Base-by-base conservation (phyloP, 1,140 invertebrate species). In the Teleogryllus occipitalis region DNA sequence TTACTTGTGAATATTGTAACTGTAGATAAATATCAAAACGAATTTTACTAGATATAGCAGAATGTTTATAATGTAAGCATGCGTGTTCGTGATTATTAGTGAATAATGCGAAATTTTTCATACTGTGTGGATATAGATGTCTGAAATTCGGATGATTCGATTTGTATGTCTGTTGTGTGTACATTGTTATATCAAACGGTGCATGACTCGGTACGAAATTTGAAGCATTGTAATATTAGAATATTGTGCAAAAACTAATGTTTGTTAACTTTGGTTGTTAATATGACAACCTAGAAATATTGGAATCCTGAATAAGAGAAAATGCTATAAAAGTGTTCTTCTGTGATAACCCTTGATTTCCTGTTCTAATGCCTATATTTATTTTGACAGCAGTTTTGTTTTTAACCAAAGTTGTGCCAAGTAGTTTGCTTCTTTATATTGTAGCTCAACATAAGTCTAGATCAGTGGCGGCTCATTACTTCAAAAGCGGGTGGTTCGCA, bases 171-270 rank as follows among this genome's bases (percentile, higher is more conserved):
- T 39, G 27, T 39, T 39, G 27, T 39, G 27, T 39, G 27, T 39
- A 39, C 27, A 39, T 39, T 39, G 27, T 65, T 65, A 18, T 65
- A 65, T 65, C 54, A 65, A 39, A 39, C 27, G 27, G 27, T 39
- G 27, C 27, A 39, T 39, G 27, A 39, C 27, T 39, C 27, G 54
- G 18, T 65, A 65, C 27, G 7, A 65, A 65, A 65, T 65, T 14
- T 65, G 54, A 65, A 65, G 27, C 27, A 65, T 65, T 65, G 54
- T 65, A 65, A 65, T 65, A 65, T 65, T 65, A 65, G 54, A 65
- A 65, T 14, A 65, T 65, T 65, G 54, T 65, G 54, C 54, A 65
- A 65, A 65, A 65, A 65, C 18, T 65, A 65, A 65, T 65, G 18
- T 65, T 65, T 65, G 54, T 65, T 65, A 65, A 65, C 18, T 14